A percentile compares a stretch with the other conserved stretches of the same genome.
Conservation (phyloP, 1,140 invertebrate species). For the Drosophila micromelanica region DNA sequence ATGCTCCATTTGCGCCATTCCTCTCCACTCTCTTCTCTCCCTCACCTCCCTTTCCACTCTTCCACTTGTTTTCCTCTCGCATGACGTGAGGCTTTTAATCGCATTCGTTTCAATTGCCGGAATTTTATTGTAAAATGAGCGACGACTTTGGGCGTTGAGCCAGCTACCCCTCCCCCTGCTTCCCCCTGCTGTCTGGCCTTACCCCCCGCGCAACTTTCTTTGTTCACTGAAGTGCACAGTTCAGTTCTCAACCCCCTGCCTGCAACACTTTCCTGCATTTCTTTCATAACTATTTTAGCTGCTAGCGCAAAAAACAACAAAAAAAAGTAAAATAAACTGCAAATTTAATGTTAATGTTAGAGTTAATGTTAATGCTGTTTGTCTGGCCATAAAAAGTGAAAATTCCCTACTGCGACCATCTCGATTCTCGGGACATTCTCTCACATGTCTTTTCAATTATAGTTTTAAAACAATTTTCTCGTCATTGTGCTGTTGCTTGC, state of each 20-base stretch:
- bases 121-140: constrained; percentile 79
- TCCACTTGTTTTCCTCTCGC: constrained; percentile 35
- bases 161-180: not conserved
- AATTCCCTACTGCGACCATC: constrained; percentile 28
- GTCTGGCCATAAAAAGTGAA: constrained; percentile 62
- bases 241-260: not conserved
- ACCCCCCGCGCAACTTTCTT: constrained; percentile 21
- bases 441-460: constrained; percentile 55
- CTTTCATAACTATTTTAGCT: constrained; percentile 53
- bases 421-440: not conserved
- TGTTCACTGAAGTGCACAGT: constrained; percentile 27
- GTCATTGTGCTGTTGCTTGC: constrained; percentile 57
- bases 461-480: constrained; percentile 75
- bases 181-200: not conserved
- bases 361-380: constrained; percentile 22
- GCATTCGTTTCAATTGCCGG: constrained; percentile 80
- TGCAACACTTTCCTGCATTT: constrained; percentile 18
- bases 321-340: constrained; percentile 14
- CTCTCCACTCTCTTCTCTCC: not conserved
- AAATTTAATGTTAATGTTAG: constrained; percentile 41
- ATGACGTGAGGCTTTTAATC: constrained; percentile 79
- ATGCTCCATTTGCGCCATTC: constrained; percentile 65
- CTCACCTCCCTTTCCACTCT: too few relatives aligned
- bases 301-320: constrained; percentile 28
- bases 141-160: constrained; percentile 56